Evolutionary conservation across 1,140 invertebrate genomes (phyloP), one percentile per base, ranked within the genome.

Genomic region (Oedothorax gibbosus): DNA sequence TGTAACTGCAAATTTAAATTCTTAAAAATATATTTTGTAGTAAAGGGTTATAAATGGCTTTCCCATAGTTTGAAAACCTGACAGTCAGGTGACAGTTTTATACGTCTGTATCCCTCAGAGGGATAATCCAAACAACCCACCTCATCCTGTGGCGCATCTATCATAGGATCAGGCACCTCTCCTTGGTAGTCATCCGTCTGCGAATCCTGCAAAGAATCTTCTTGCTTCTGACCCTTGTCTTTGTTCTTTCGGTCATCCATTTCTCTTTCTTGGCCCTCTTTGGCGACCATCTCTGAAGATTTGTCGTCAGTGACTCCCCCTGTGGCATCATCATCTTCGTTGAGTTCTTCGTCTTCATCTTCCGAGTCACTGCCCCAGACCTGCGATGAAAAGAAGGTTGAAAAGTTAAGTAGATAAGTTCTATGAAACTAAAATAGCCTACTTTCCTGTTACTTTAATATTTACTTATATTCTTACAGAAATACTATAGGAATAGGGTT

Each of bases 331-430:
- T 88, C 77, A 51, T 86, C 81, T 21, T 87, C 64, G 20, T 80
- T 53, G n/a, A 72, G 8, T 3, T 87, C 86, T 54, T 87, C 68
- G 11, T 86, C 78, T 60, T 87, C 85, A 53, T 88, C 86, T 57
- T 88, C 88, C 80, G 94, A 92, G 87, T 96, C 95, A 79, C 64
- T 94, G 18, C 95, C 96, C 97, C 97, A 99, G 88, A 98, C 94
- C 92, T 97, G 93, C 87, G 10, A 69, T 66, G 12, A 75, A 57
- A 21, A 56, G 57, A 57, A 51, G 20, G 14, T 51, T 72, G 18
- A 54, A 65, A 85, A 75, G 60, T 35, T 1, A 35, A 35, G 35
- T 35, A 35, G 5, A 35, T 5, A 35, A 35, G n/a, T n/a, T n/a
- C n/a, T n/a, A n/a, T n/a, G n/a, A n/a, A n/a, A n/a, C n/a, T n/a